These are phyloP conservation scores for Aphrocallistes beatrix DNA, from an alignment of 37 sponge, comb jelly and placozoan genomes.

Conservation along the genomic window DNA sequence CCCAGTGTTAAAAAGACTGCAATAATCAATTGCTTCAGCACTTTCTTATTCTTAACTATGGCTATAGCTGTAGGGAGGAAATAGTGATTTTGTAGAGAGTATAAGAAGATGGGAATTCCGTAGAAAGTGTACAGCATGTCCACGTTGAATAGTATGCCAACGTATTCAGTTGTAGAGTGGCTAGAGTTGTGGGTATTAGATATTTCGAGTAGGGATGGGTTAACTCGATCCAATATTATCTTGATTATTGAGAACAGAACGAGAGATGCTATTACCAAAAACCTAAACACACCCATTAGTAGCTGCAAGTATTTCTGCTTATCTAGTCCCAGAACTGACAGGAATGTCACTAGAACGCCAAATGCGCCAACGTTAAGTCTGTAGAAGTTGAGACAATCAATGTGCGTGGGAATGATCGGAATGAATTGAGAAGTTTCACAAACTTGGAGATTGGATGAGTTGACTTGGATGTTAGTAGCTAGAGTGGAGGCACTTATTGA, in stretches of 20 bases:
- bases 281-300: not conserved
- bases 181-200: not conserved
- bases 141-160: not conserved
- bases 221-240: not conserved
- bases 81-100: not conserved
- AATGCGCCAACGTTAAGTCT: not conserved
- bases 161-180: not conserved
- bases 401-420: not conserved
- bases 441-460: not conserved
- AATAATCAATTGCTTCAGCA: not conserved
- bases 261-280: not conserved
- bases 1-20: not conserved
- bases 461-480: not conserved
- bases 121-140: conserved; percentile 3
- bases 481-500: not conserved
- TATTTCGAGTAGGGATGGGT: not conserved
- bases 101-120: not conserved
- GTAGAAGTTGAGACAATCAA: not conserved
- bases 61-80: not conserved
- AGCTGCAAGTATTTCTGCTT: conserved; percentile 18
- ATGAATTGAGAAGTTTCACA: not conserved
- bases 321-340: not conserved
- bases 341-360: not conserved
- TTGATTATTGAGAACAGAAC: not conserved
- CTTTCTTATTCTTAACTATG: not conserved